Percentiles rank a stretch among this genome's conserved stretches.
Conservation (phyloP, 2,888 invertebrate genomes). For the Noctua janthina region DNA sequence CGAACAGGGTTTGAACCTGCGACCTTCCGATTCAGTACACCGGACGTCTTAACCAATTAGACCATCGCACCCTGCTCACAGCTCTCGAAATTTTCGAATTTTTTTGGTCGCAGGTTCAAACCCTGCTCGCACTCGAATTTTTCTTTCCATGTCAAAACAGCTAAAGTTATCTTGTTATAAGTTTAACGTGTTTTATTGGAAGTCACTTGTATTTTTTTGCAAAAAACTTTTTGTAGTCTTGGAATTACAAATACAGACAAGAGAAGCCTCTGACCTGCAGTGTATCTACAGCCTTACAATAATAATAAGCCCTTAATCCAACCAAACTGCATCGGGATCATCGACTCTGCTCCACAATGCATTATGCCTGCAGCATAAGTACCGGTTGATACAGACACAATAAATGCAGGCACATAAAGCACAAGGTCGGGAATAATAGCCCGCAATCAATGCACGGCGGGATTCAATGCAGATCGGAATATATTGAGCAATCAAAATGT, state of each 20-base stretch:
- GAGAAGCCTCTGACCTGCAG: background rate
- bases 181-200: background rate
- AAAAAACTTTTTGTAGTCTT: background rate
- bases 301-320: background rate
- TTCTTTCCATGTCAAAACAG: too few relatives aligned
- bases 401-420: conserved; percentile 2
- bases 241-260: background rate
- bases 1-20: too few relatives aligned
- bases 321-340: conserved; percentile 19
- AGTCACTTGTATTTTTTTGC: background rate
- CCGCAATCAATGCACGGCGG: conserved; percentile 20
- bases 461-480: conserved; percentile 25
- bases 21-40: too few relatives aligned
- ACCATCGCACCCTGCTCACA: too few relatives aligned
- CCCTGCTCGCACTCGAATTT: too few relatives aligned
- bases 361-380: conserved; percentile 10
- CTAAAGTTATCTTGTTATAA: background rate
- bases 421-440: conserved; percentile 32
- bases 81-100: too few relatives aligned
- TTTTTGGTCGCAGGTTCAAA: too few relatives aligned
- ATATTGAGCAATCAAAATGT: conserved; percentile 26
- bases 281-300: background rate
- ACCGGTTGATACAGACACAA: conserved; percentile 24
- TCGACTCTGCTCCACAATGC: conserved; percentile 21
- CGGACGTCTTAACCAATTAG: too few relatives aligned